A percentile compares a stretch with the other conserved stretches of the same genome.
These are phyloP conservation scores for Brachypterus glaber DNA, from an alignment of 2,888 invertebrate species.

Conservation along the genomic window DNA sequence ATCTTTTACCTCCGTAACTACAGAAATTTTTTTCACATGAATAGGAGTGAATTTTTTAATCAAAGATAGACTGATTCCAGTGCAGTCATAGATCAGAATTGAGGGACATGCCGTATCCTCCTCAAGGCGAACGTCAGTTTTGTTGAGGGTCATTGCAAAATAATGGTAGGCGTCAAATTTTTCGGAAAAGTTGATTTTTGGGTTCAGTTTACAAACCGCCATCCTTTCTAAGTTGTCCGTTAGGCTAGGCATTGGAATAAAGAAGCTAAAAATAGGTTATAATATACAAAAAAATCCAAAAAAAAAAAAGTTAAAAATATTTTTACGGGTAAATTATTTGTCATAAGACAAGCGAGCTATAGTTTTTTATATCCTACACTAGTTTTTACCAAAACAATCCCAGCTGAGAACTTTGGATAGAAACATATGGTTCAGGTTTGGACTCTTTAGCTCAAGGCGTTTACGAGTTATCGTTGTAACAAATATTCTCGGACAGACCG, in stretches of 20 bases:
- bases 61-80: slow-evolving; percentile 37
- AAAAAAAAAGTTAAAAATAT: not conserved
- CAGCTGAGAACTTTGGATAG: no score
- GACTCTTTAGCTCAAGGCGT: no score
- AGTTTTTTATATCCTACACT: no score
- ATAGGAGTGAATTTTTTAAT: slow-evolving; percentile 40
- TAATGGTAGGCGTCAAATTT: slow-evolving; percentile 35
- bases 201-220: slow-evolving; percentile 37
- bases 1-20: slow-evolving; percentile 42
- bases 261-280: not conserved
- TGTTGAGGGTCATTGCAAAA: slow-evolving; percentile 40
- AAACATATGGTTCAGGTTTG: no score
- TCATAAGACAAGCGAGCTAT: no score
- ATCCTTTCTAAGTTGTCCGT: slow-evolving; percentile 41
- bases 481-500: no score
- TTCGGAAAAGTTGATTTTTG: slow-evolving; percentile 15
- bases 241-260: slow-evolving; percentile 41
- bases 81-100: slow-evolving; percentile 42
- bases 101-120: slow-evolving; percentile 41
- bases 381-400: no score
- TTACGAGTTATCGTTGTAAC: no score
- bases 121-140: slow-evolving; percentile 41
- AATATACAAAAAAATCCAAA: no score
- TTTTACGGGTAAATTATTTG: not conserved
- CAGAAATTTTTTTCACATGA: slow-evolving; percentile 37